Percentiles rank a stretch among this genome's conserved stretches.
Evolutionary conservation across 2,888 invertebrate genomes (phyloP).

Genomic region (Nomada flava): DNA sequence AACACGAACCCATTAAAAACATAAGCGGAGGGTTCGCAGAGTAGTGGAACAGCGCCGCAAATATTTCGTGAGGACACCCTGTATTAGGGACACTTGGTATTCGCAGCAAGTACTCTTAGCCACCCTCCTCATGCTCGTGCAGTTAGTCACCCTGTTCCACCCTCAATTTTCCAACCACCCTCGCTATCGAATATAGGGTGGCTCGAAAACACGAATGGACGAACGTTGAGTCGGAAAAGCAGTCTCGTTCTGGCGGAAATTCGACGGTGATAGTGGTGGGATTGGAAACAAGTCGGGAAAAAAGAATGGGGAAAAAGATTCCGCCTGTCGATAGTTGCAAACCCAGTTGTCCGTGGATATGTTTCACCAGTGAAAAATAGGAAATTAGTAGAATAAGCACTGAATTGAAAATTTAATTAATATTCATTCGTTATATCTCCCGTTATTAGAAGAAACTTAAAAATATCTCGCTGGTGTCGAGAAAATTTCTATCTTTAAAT

Average conservation of each 20-base stretch:
- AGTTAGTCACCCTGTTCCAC: conserved; percentile 78
- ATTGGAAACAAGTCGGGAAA: conserved; percentile 30
- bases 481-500: no score
- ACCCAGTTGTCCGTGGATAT: no score
- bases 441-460: no score
- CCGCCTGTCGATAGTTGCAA: neutral
- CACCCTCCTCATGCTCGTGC: conserved; percentile 70
- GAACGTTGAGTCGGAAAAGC: conserved; percentile 34
- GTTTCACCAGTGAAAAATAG: no score
- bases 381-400: no score
- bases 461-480: no score
- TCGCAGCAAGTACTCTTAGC: conserved; percentile 72
- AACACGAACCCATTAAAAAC: conserved; percentile 7
- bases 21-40: neutral
- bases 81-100: conserved; percentile 73
- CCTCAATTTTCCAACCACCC: conserved; percentile 74
- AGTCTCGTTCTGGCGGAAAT: conserved; percentile 53
- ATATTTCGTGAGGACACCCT: conserved; percentile 60
- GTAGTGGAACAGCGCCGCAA: conserved; percentile 18
- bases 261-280: conserved; percentile 58
- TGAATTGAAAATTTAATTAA: no score
- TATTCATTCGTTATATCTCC: no score
- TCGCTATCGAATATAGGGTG: conserved; percentile 62
- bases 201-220: conserved; percentile 47
- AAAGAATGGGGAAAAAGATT: neutral